phyloP scores from a whole-genome alignment of 2,113 vertebrate genomes.

The Indri indri region DNA sequence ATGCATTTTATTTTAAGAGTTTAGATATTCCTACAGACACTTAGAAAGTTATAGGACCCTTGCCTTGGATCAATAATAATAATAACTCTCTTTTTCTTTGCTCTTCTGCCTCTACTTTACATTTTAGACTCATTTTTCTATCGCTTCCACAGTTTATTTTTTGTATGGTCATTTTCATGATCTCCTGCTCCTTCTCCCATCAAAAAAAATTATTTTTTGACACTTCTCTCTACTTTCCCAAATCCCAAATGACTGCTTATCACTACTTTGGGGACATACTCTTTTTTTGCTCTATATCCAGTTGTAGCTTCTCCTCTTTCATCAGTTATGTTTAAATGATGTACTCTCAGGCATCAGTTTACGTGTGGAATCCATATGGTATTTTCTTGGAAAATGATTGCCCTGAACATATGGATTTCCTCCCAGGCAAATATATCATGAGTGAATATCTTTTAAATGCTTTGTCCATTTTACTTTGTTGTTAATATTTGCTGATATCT shows the following conservation, averaged over 20 bases:
- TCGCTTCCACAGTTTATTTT: background rate
- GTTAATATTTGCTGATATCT: background rate
- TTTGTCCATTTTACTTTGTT: background rate
- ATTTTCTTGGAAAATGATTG: background rate
- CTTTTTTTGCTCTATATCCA: background rate
- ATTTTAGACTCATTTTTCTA: slow-evolving; percentile 16
- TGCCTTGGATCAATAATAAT: background rate
- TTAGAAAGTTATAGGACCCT: background rate
- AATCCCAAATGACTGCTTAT: background rate
- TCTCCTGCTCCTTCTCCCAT: background rate
- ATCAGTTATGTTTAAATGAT: background rate
- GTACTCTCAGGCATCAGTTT: background rate
- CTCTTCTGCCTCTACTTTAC: background rate
- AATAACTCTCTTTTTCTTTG: background rate
- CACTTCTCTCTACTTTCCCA: background rate
- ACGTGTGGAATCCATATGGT: background rate
- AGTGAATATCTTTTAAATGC: background rate
- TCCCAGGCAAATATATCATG: background rate
- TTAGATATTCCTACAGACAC: background rate
- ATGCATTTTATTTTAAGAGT: background rate
- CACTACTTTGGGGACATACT: background rate
- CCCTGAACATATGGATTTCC: background rate
- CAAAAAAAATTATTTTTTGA: background rate
- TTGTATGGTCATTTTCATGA: background rate
- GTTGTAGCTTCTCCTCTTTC: background rate